Evolutionary conservation across 2,113 vertebrate genomes (phyloP), one percentile per base, ranked within the genome.

Genomic region (Jaculus jaculus): DNA sequence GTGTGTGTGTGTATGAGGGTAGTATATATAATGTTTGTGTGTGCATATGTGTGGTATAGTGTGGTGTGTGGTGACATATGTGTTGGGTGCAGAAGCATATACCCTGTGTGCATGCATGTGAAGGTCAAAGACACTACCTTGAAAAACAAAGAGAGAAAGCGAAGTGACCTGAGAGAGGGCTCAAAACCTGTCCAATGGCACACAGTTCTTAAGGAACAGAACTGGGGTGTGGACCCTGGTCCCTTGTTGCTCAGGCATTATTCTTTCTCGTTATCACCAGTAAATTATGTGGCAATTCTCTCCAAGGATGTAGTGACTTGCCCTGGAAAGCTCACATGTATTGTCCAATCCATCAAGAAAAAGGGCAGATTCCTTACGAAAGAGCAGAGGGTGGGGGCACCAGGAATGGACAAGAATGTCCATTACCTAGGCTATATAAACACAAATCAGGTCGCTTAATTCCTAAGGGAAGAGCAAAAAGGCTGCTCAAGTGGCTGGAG

Each of bases 321-420:
- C 4, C 28, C 18, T 39, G 20, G 12, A n/a, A 68, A 9, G 26
- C 68, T 63, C 28, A 39, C 2, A 34, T 0, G 13, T 11, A 24
- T 23, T 16, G 0, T 13, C 54, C 7, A 23, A 61, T 37, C 47
- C 54, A 54, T 54, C 54, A 54, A 54, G 54, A 54, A 54, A 54
- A 71, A 74, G 2, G 20, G 20, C 15, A 26, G 2, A 39, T 37
- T 42, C 17, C 66, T 32, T 58, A 26, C 2, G 2, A 10, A 39
- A 39, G 26, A 42, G 73, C 23, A 26, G 54, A 30, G 1, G 17
- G 47, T 65, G 5, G 0, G 42, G 42, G 42, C 17, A 23, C 21
- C 1, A 11, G 23, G 16, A 61, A 15, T 39, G 10, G 47, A 84
- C 18, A 5, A 82, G 42, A 63, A 66, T 2, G 18, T 23, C 71